Conservation (phyloP, 1,140 invertebrate genomes). For the Aphelinus certus region DNA sequence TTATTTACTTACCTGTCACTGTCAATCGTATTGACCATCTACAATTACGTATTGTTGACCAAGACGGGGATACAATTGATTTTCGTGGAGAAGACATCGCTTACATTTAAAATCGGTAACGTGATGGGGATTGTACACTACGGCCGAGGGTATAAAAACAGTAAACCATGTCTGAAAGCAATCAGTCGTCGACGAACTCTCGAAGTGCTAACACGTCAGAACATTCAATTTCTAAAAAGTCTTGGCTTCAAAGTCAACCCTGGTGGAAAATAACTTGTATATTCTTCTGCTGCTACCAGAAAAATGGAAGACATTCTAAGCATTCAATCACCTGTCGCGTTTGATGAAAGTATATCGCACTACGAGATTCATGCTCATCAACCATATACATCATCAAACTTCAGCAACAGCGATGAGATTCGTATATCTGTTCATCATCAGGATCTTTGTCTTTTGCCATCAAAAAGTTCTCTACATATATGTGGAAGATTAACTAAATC, state of each 20-base stretch:
- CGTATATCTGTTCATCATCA: constrained; percentile 54
- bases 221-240: not conserved
- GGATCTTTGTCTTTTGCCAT: constrained; percentile 53
- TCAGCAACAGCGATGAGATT: constrained; percentile 53
- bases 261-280: not conserved
- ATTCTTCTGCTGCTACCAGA: not conserved
- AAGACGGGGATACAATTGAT: constrained; percentile 37
- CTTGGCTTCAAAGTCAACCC: not conserved
- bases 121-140: not conserved
- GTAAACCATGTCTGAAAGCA: not conserved
- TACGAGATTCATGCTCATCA: constrained; percentile 50
- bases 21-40: not conserved
- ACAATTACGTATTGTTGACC: constrained; percentile 32
- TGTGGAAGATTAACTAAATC: constrained; percentile 47
- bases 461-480: constrained; percentile 51
- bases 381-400: constrained; percentile 50
- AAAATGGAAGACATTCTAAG: constrained; percentile 7
- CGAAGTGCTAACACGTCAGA: not conserved
- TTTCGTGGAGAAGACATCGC: constrained; percentile 46
- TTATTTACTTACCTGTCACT: constrained; percentile 18
- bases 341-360: constrained; percentile 48
- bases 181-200: not conserved
- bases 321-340: not conserved
- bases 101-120: constrained; percentile 36
- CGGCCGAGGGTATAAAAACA: not conserved